Percentiles rank a stretch among this genome's conserved stretches.
Evolutionary conservation across 2,113 vertebrate genomes (phyloP).

Genomic region (Ictidomys tridecemlineatus): DNA sequence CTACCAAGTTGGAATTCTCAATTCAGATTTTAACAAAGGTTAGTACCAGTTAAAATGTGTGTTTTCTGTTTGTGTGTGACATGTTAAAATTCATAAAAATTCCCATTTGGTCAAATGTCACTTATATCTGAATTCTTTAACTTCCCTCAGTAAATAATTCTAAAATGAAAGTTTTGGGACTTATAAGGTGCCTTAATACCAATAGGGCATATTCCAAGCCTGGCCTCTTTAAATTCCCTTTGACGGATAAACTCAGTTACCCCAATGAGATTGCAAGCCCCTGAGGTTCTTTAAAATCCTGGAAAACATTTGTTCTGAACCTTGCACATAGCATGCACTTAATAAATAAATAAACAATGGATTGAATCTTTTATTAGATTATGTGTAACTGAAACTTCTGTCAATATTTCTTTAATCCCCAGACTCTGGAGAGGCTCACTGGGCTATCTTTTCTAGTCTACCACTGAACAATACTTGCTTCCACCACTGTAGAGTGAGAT

Average conservation of each 20-base stretch:
- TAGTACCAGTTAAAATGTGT: background rate
- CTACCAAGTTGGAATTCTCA: background rate
- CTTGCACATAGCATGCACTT: background rate
- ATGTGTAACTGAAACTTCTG: constrained; percentile 31
- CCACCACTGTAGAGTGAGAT: background rate
- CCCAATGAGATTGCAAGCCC: background rate
- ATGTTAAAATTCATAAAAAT: background rate
- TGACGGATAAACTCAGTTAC: constrained; percentile 15
- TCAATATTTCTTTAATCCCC: constrained; percentile 27
- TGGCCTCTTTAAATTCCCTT: constrained; percentile 8
- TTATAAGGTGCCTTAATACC: background rate
- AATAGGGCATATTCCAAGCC: background rate
- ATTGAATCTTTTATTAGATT: constrained; percentile 25
- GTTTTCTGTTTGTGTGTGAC: background rate
- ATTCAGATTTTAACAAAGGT: background rate
- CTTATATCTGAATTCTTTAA: background rate
- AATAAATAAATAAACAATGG: constrained; percentile 51
- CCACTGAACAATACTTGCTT: background rate
- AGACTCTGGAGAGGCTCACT: background rate
- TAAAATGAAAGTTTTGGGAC: background rate
- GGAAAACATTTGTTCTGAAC: constrained; percentile 66
- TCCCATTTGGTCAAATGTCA: background rate
- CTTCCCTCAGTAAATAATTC: background rate
- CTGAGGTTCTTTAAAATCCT: constrained; percentile 50
- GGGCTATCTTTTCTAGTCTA: background rate